phyloP scores from a whole-genome alignment of 2,797 vertebrate genomes.

The Oceanodroma leucorhoa region DNA sequence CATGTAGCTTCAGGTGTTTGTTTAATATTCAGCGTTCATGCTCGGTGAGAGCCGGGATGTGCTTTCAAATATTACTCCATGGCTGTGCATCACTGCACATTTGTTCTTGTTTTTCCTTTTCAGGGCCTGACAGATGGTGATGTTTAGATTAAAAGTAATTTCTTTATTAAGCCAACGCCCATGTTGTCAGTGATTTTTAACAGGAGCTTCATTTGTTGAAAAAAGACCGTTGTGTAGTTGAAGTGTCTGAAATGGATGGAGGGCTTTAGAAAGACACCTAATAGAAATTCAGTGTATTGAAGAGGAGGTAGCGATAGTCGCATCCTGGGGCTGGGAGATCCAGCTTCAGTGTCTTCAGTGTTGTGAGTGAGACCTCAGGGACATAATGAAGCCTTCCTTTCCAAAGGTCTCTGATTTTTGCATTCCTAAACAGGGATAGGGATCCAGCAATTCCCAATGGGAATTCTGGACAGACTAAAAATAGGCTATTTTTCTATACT shows the following conservation, averaged over 20 bases:
- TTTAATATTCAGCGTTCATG: slow-evolving; percentile 39
- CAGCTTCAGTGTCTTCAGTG: neutral
- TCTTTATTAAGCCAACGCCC: slow-evolving; percentile 49
- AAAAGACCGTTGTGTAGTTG: neutral
- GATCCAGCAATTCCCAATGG: neutral
- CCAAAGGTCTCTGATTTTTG: neutral
- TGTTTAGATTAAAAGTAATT: slow-evolving; percentile 54
- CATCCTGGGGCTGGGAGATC: neutral
- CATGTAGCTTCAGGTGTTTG: slow-evolving; percentile 60
- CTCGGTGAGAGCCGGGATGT: neutral
- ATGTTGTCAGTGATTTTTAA: slow-evolving; percentile 44
- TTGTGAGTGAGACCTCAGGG: neutral
- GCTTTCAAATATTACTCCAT: slow-evolving; percentile 30
- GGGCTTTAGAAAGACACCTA: neutral
- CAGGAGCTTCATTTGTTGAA: neutral
- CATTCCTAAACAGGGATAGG: neutral
- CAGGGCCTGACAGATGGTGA: slow-evolving; percentile 51
- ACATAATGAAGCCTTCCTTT: neutral
- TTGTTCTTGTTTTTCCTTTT: slow-evolving; percentile 9
- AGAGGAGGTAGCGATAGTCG: neutral
- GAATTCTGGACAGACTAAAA: neutral
- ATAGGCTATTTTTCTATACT: fast-evolving
- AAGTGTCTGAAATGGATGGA: neutral
- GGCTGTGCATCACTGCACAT: slow-evolving; percentile 1
- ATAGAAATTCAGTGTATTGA: neutral